These are phyloP conservation scores for Marmota monax DNA, from an alignment of 2,113 vertebrate genomes.

Conservation along the genomic window DNA sequence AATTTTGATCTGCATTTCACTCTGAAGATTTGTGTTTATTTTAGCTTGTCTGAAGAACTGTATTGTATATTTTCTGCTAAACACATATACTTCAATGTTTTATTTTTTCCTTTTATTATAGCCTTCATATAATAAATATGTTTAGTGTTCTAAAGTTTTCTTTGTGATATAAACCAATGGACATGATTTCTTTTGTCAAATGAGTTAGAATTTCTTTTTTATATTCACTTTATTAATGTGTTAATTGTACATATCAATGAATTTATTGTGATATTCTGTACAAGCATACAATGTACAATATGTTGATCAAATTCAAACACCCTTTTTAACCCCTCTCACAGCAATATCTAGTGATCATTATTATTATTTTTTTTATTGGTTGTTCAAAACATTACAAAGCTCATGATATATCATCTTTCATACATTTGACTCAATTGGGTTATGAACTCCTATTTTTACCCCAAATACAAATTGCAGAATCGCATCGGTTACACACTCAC, in stretches of 20 bases:
- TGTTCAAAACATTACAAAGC: too few relatives aligned
- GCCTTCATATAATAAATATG: background rate
- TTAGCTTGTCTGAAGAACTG: background rate
- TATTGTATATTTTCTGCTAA: background rate
- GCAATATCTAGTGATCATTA: background rate
- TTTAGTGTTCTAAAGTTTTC: background rate
- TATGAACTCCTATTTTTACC: too few relatives aligned
- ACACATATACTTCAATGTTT: background rate
- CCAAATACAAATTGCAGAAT: too few relatives aligned
- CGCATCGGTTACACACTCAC: too few relatives aligned
- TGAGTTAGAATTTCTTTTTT: background rate
- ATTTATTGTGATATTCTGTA: background rate
- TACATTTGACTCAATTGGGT: too few relatives aligned
- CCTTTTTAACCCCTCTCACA: background rate
- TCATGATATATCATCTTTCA: too few relatives aligned
- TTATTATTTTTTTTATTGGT: too few relatives aligned
- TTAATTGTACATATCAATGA: background rate
- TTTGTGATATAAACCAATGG: background rate
- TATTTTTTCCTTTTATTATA: slow-evolving; percentile 10
- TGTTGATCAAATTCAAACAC: background rate
- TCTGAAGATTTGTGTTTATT: background rate
- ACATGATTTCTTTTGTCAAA: background rate
- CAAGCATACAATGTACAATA: background rate
- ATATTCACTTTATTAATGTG: background rate
- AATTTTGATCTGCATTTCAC: background rate